Evolutionary conservation across 2,888 invertebrate species (phyloP), one percentile per base, ranked within the genome.

Genomic region (Lycaena phlaeas): DNA sequence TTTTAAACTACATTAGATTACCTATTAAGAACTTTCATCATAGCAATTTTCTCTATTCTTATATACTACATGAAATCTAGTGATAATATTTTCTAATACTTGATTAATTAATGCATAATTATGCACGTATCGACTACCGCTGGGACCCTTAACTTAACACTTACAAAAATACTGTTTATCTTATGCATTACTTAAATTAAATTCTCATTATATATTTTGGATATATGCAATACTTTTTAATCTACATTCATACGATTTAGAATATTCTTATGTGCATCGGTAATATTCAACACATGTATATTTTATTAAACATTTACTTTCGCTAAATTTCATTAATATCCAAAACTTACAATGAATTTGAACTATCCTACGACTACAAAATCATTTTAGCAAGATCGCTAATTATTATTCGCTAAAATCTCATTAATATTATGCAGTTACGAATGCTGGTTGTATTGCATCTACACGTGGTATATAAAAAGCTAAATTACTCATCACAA

Each of bases 341-440:
- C 34, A 34, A 34, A 34, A 34, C 34, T 18, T 34, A 34, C 34
- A 34, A 34, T 18, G 34, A 73, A 69, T 64, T 69, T 64, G 71
- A 78, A 76, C 68, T 78, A 78, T 75, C 71, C 67, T 73, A 72
- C 30, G 38, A 40, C 41, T 34, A 45, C 43, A 40, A 41, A 30
- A 38, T 18, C 3, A 17, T 18, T n/a, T 6, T 10, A 17, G 31
- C 31, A 11, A 15, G 31, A 17, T 15, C 22, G 34, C 34, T 34
- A 22, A 10, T 17, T 34, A 10, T 17, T 34, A 12, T 22, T 22
- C 22, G 6, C 44, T 10, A 45, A 36, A 41, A 45, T 43, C 17
- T 17, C 17, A 10, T 17, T 22, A 4, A 3, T n/a, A 14, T 28
- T 10, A 11, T 15, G 31, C 31, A 14, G 6, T 4, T 1, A 22